phyloP scores from a whole-genome alignment of 2,113 vertebrate genomes.

The Promerops cafer region DNA sequence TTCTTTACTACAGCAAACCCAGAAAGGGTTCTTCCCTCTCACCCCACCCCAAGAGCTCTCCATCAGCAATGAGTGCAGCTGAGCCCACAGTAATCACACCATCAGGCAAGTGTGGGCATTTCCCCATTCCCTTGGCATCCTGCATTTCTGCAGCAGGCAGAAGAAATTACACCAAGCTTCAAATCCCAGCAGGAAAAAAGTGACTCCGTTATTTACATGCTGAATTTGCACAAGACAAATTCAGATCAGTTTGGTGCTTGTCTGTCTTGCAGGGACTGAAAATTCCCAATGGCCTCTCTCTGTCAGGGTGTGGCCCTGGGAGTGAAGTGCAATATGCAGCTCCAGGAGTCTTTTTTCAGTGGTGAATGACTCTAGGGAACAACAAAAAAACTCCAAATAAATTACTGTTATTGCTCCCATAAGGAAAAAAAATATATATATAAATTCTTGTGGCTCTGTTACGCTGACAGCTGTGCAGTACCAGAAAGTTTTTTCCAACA shows the following conservation, averaged over 20 bases:
- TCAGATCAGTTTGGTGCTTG: background rate
- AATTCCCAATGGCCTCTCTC: background rate
- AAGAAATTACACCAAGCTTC: background rate
- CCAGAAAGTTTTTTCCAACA: background rate
- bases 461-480: background rate
- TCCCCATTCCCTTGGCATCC: background rate
- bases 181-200: background rate
- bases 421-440: background rate
- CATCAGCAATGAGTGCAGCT: background rate
- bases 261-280: background rate
- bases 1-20: background rate
- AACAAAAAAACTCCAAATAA: background rate
- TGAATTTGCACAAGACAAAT: background rate
- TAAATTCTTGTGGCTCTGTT: background rate
- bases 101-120: background rate
- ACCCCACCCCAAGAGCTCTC: background rate
- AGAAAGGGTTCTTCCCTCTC: background rate
- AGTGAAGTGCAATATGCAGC: background rate
- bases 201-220: accelerated
- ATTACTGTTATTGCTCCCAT: background rate
- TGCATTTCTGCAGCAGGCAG: background rate
- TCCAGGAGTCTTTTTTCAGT: background rate
- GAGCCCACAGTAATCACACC: background rate
- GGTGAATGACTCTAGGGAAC: background rate
- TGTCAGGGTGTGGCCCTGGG: background rate